Percentiles rank a stretch among this genome's conserved stretches.
phyloP scores from a whole-genome alignment of 2,888 invertebrate genomes.

The Agrilus mali region DNA sequence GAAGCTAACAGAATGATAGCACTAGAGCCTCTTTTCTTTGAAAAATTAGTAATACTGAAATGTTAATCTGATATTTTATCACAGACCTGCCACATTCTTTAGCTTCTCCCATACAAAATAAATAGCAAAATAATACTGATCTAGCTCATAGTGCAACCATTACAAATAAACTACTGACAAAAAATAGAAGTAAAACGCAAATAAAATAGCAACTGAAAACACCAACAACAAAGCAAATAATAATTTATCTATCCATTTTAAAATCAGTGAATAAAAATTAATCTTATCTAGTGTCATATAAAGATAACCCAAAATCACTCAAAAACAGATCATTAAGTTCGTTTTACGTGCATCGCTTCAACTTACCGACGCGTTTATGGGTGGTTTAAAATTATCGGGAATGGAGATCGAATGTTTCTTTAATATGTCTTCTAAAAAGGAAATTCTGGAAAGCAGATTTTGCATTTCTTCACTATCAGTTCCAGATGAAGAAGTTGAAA shows the following conservation, averaged over 20 bases:
- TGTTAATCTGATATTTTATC: slow-evolving; percentile 4
- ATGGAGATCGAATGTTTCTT: slow-evolving; percentile 27
- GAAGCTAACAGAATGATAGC: slow-evolving; percentile 33
- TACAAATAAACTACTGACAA: slow-evolving; percentile 13
- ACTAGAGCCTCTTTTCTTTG: slow-evolving; percentile 18
- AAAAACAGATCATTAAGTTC: slow-evolving; percentile 3
- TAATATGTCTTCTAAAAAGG: slow-evolving; percentile 30
- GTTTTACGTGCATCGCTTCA: slow-evolving; percentile 2
- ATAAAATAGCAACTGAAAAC: slow-evolving; percentile 9
- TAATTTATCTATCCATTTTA: slow-evolving; percentile 3
- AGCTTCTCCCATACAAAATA: slow-evolving; percentile 25
- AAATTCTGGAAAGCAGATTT: slow-evolving; percentile 28
- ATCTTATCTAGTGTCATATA: not conserved
- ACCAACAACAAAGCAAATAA: slow-evolving; percentile 9
- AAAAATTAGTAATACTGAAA: slow-evolving; percentile 13
- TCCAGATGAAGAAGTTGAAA: slow-evolving; percentile 23
- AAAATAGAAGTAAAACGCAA: slow-evolving; percentile 13
- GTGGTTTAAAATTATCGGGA: slow-evolving; percentile 13
- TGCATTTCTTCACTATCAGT: slow-evolving; percentile 15
- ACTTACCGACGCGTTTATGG: slow-evolving; percentile 22
- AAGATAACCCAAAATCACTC: slow-evolving; percentile 1
- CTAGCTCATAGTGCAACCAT: slow-evolving; percentile 27
- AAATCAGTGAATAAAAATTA: not conserved
- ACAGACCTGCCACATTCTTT: slow-evolving; percentile 18
- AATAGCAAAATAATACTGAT: slow-evolving; percentile 11